A percentile compares a stretch with the other conserved stretches of the same genome.
Conservation (phyloP, 2,113 vertebrate species). For the Opisthocomus hoazin region DNA sequence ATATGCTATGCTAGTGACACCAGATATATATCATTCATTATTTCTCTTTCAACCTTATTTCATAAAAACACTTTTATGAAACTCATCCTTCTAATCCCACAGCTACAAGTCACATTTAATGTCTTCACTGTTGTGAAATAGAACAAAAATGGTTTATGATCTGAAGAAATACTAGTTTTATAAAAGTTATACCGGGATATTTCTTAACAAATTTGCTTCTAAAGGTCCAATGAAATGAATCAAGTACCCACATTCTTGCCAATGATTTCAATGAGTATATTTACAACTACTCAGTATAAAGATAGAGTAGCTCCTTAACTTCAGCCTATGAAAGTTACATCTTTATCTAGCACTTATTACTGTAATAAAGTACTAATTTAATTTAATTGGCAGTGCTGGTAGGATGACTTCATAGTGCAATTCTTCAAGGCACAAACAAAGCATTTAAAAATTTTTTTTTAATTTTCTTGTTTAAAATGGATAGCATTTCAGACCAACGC, state of each 20-base stretch:
- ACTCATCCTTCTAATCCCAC: neutral
- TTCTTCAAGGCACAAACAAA: neutral
- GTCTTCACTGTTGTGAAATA: neutral
- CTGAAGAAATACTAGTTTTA: neutral
- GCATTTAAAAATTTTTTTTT: neutral
- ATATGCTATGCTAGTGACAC: neutral
- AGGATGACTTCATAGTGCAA: neutral
- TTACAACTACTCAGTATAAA: neutral
- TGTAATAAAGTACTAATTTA: neutral
- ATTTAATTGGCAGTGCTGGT: neutral
- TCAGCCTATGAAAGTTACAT: neutral
- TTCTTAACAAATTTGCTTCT: neutral
- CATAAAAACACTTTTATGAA: conserved; percentile 16
- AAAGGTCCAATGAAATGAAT: neutral
- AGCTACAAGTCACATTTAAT: neutral
- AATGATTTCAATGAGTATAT: neutral
- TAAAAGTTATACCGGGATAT: neutral
- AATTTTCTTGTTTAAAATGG: neutral
- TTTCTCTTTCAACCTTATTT: neutral
- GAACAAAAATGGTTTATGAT: neutral
- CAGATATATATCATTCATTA: neutral
- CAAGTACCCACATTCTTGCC: neutral
- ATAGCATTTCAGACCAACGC: neutral
- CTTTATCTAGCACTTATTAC: neutral
- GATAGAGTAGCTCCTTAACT: neutral